A percentile compares a stretch with the other conserved stretches of the same genome.
Evolutionary conservation across 2,797 vertebrate genomes (phyloP).

Genomic region (Eremophila alpestris): DNA sequence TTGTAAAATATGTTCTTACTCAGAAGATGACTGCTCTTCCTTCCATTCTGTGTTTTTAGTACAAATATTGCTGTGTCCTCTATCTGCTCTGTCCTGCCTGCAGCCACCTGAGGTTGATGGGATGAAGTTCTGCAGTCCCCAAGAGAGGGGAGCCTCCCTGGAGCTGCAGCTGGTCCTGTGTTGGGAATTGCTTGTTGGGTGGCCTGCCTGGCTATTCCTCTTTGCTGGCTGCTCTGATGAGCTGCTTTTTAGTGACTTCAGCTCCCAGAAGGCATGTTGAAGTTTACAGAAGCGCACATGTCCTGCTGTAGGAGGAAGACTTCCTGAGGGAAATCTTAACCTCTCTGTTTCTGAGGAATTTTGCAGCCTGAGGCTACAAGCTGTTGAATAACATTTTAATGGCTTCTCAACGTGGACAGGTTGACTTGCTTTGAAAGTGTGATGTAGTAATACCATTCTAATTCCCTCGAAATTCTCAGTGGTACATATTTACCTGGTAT

Average conservation of each 20-base stretch:
- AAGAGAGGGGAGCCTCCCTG: neutral
- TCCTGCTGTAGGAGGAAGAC: neutral
- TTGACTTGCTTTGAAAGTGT: neutral
- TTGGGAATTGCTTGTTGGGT: neutral
- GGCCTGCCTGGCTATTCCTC: neutral
- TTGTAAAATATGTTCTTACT: neutral
- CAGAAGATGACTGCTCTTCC: neutral
- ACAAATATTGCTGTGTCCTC: neutral
- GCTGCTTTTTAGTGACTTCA: neutral
- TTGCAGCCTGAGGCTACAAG: constrained; percentile 10
- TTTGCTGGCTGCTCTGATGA: neutral
- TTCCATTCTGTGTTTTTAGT: neutral
- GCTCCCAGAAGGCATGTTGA: neutral
- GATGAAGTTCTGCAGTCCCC: neutral
- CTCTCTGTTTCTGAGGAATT: neutral
- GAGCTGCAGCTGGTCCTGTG: neutral
- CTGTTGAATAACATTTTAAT: constrained; percentile 14
- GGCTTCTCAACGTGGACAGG: neutral
- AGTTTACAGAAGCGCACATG: neutral
- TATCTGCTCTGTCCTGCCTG: neutral
- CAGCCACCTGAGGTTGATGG: neutral
- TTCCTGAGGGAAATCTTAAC: constrained; percentile 12
- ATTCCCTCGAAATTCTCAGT: neutral
- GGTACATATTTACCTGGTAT: neutral
- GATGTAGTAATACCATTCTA: neutral